These are phyloP conservation scores for Cydia pomonella DNA, from an alignment of 1,140 invertebrate species.

Conservation along the genomic window DNA sequence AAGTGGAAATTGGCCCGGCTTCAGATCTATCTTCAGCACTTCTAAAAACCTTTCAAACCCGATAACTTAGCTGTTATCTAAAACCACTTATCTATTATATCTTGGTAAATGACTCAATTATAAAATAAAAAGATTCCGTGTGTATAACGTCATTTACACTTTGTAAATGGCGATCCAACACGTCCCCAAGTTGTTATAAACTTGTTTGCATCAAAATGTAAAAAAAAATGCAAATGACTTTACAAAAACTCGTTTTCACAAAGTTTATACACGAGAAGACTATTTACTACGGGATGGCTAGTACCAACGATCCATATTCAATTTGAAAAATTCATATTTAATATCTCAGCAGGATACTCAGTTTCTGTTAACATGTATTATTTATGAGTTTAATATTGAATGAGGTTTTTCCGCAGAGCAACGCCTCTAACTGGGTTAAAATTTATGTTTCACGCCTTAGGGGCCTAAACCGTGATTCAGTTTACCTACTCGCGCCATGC, in stretches of 20 bases:
- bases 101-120: not conserved
- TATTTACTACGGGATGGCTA: not conserved
- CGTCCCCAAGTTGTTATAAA: too few species aligned
- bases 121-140: not conserved
- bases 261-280: too few species aligned
- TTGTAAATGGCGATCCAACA: too few species aligned
- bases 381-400: constrained; percentile 33
- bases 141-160: too few species aligned
- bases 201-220: not conserved
- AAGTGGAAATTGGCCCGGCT: constrained; percentile 33
- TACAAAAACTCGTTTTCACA: too few species aligned
- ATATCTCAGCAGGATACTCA: constrained; percentile 27
- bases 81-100: not conserved
- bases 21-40: not conserved
- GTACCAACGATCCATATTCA: not conserved
- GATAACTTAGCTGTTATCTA: constrained; percentile 12
- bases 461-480: constrained; percentile 9
- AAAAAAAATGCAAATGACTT: not conserved
- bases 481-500: not conserved
- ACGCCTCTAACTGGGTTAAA: constrained; percentile 29
- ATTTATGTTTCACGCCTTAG: constrained; percentile 26
- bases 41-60: not conserved
- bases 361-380: constrained; percentile 32
- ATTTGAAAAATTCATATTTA: constrained; percentile 28
- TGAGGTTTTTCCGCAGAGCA: constrained; percentile 29